Conservation (phyloP, 2,113 vertebrate species). For the Lophius piscatorius region DNA sequence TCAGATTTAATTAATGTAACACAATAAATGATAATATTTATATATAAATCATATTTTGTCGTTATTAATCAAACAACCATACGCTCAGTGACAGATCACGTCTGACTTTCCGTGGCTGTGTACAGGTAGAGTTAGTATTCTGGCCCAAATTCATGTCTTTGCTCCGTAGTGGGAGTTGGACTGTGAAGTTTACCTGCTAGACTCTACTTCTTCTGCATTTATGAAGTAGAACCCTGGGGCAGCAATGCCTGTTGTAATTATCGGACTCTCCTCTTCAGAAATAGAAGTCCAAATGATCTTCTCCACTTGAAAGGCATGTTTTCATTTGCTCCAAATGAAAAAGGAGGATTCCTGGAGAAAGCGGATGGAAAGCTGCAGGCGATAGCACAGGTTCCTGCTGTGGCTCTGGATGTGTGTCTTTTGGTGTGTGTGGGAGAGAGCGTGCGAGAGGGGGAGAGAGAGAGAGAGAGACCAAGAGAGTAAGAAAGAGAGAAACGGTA, state of each 20-base stretch:
- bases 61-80: too few relatives aligned
- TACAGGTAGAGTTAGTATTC: too few relatives aligned
- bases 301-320: conserved; percentile 66
- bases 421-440: conserved; percentile 20
- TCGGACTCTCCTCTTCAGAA: conserved; percentile 53
- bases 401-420: conserved; percentile 33
- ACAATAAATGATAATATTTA: too few relatives aligned
- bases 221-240: conserved; percentile 28
- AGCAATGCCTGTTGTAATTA: conserved; percentile 50
- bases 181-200: too few relatives aligned
- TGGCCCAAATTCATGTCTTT: too few relatives aligned
- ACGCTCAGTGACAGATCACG: too few relatives aligned
- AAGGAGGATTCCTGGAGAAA: conserved; percentile 54
- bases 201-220: conserved; percentile 27
- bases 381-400: conserved; percentile 45
- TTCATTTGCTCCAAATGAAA: conserved; percentile 65
- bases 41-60: too few relatives aligned
- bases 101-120: too few relatives aligned
- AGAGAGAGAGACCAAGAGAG: too few relatives aligned
- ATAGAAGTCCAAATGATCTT: conserved; percentile 49
- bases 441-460: conserved; percentile 8
- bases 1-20: too few relatives aligned
- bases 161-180: too few relatives aligned
- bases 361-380: conserved; percentile 48
- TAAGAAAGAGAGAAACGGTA: too few relatives aligned